Conservation (phyloP, 2,113 vertebrate species). For the Taxidea taxus region DNA sequence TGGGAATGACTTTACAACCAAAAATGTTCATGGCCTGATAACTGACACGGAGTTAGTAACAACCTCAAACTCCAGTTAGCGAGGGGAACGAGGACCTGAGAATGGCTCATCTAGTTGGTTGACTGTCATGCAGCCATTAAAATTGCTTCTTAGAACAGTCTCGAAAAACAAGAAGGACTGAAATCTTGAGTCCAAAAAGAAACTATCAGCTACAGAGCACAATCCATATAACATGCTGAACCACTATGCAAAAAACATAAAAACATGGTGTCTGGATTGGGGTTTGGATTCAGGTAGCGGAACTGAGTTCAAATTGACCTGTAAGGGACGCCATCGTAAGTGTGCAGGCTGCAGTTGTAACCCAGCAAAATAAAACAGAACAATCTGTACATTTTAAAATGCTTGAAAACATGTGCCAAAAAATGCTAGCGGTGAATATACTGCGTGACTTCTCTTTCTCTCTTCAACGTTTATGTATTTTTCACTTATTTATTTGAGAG, state of each 20-base stretch:
- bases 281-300: not conserved
- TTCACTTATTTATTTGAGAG: not conserved
- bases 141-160: not conserved
- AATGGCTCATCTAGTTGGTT: not conserved
- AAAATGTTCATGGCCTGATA: not conserved
- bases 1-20: not conserved
- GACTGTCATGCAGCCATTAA: not conserved
- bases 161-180: not conserved
- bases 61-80: not conserved
- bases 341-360: no score
- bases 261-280: not conserved
- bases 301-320: not conserved
- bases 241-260: not conserved
- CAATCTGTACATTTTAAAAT: not conserved
- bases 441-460: accelerated
- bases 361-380: not conserved
- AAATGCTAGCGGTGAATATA: not conserved
- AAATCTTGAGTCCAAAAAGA: not conserved
- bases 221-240: not conserved
- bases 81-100: no score
- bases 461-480: not conserved
- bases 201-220: no score
- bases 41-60: not conserved
- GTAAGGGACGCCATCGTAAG: not conserved
- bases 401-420: not conserved